These are phyloP conservation scores for Mico argentatus DNA, from an alignment of 2,797 vertebrate genomes.

Conservation along the genomic window DNA sequence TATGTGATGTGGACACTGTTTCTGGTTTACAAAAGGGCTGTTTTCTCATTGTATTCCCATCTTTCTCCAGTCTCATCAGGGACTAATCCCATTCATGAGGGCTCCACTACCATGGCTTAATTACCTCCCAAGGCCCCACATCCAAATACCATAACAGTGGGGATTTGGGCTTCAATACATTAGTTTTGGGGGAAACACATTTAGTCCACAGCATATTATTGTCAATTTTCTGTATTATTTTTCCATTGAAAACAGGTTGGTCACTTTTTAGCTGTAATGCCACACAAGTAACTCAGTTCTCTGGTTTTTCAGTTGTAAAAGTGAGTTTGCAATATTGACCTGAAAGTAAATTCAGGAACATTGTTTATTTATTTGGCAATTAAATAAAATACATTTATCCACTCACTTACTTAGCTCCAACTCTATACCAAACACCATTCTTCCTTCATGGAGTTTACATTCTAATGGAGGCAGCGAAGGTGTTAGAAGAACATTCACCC, in stretches of 20 bases:
- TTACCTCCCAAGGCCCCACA: not conserved
- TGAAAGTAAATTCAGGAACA: not conserved
- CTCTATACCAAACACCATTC: not conserved
- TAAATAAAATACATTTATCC: not conserved
- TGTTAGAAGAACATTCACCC: not conserved
- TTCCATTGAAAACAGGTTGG: not conserved
- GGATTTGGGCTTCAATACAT: not conserved
- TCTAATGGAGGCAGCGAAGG: accelerated
- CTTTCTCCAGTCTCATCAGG: not conserved
- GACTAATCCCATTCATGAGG: not conserved
- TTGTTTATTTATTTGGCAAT: not conserved
- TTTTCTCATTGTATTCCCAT: not conserved
- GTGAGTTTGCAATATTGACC: not conserved
- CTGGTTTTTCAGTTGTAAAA: not conserved
- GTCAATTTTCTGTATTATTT: not conserved
- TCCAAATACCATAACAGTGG: not conserved
- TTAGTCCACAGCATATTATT: not conserved
- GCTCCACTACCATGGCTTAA: not conserved
- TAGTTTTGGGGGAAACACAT: not conserved
- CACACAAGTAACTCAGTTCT: not conserved
- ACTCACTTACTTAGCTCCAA: not conserved
- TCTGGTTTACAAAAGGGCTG: not conserved
- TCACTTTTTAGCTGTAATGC: not conserved
- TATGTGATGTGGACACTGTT: not conserved
- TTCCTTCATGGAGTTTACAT: not conserved